Conservation (phyloP, 1,140 invertebrate species). For the Drosophila nigromelanica region DNA sequence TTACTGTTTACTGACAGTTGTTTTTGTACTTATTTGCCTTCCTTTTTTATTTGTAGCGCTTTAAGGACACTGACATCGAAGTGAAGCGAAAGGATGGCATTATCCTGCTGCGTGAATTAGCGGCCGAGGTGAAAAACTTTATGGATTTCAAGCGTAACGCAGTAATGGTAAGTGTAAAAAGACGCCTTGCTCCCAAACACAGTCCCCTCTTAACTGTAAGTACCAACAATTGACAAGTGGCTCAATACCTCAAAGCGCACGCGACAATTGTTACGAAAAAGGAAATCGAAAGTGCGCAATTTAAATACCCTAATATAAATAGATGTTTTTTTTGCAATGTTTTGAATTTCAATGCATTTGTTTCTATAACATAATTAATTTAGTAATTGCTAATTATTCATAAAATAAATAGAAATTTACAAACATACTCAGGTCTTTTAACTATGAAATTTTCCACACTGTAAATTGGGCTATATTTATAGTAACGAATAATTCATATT, state of each 20-base stretch:
- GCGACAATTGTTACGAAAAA: constrained; percentile 9
- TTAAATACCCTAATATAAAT: too few species aligned
- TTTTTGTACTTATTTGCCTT: constrained; percentile 52
- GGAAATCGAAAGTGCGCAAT: too few species aligned
- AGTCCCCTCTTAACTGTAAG: constrained; percentile 9
- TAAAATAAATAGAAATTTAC: too few species aligned
- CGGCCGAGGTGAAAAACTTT: constrained; percentile 93
- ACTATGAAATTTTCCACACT: too few species aligned
- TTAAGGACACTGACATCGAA: constrained; percentile 89
- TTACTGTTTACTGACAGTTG: constrained; percentile 53
- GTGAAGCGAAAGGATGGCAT: constrained; percentile 92
- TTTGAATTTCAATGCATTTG: too few species aligned
- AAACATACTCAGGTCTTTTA: too few species aligned
- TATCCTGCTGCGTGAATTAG: constrained; percentile 91
- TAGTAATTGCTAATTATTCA: too few species aligned
- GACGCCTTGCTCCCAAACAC: neutral
- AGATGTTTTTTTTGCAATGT: too few species aligned
- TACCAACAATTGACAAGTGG: constrained; percentile 68
- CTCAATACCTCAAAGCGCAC: constrained; percentile 67
- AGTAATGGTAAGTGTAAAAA: constrained; percentile 89
- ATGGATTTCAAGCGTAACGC: constrained; percentile 96
- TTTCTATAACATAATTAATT: too few species aligned
- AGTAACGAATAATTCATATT: too few species aligned
- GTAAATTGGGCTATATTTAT: too few species aligned
- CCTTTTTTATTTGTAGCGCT: constrained; percentile 87